A percentile compares a stretch with the other conserved stretches of the same genome.
These are phyloP conservation scores for Tursiops truncatus DNA, from an alignment of 2,113 vertebrate species.

Conservation along the genomic window DNA sequence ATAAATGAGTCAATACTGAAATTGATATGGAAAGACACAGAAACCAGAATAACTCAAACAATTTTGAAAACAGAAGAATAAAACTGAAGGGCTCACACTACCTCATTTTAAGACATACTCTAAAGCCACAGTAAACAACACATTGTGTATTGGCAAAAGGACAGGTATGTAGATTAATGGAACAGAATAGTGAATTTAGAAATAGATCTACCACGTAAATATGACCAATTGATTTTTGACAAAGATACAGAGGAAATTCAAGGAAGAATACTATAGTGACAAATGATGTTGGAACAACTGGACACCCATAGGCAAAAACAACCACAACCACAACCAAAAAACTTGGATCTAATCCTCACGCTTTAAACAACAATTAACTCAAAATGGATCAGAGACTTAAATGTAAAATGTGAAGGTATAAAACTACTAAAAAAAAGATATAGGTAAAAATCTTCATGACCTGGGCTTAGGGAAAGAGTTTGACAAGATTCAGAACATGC, in stretches of 20 bases:
- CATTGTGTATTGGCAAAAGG: background rate
- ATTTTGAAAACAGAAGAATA: background rate
- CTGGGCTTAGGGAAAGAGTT: background rate
- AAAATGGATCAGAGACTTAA: background rate
- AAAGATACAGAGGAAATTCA: background rate
- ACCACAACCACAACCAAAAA: background rate
- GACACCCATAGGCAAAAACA: background rate
- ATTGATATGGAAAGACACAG: background rate
- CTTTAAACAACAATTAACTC: background rate
- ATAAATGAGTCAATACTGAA: background rate
- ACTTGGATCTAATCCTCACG: background rate
- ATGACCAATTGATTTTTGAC: background rate
- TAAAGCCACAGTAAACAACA: background rate
- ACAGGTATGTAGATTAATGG: background rate
- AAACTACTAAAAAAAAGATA: background rate
- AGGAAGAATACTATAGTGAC: background rate
- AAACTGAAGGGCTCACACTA: background rate
- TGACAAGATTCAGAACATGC: background rate
- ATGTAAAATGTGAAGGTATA: background rate
- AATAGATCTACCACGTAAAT: background rate
- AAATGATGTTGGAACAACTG: background rate
- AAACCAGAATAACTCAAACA: background rate
- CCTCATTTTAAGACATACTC: background rate
- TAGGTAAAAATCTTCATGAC: background rate
- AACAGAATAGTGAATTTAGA: background rate